Conservation (phyloP, 2,888 invertebrate species). For the Spilosoma lubricipeda region DNA sequence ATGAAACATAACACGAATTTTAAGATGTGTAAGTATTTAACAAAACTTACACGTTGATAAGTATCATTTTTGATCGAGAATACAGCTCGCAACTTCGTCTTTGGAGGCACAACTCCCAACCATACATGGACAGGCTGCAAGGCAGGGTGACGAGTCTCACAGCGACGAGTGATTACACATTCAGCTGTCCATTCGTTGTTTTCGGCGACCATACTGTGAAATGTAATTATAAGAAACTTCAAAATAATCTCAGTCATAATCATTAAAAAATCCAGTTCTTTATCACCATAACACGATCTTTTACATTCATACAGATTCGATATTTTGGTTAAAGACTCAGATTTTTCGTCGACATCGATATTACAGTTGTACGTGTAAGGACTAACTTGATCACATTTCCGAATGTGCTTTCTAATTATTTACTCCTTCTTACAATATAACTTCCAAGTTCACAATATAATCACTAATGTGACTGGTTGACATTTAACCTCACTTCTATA, state of each 20-base stretch:
- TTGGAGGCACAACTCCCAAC: constrained; percentile 67
- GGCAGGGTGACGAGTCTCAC: constrained; percentile 57
- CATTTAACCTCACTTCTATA: no score
- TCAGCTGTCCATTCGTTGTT: constrained; percentile 56
- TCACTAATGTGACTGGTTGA: no score
- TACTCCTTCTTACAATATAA: no score
- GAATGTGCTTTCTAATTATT: no score
- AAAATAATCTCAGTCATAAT: background rate
- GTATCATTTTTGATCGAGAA: constrained; percentile 67
- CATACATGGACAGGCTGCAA: constrained; percentile 56
- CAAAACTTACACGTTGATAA: constrained; percentile 55
- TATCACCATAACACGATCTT: background rate
- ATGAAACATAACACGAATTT: background rate
- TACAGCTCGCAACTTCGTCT: constrained; percentile 40
- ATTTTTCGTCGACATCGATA: background rate
- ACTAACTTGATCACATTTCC: background rate
- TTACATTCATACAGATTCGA: background rate
- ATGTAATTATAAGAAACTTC: background rate
- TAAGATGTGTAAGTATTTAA: background rate
- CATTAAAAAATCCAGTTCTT: background rate
- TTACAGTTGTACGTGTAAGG: background rate
- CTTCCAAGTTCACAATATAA: no score
- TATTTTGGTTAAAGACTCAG: background rate
- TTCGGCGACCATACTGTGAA: constrained; percentile 45
- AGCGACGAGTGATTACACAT: constrained; percentile 50